phyloP scores from a whole-genome alignment of 2,888 invertebrate genomes.

The Invenusta paracnida region DNA sequence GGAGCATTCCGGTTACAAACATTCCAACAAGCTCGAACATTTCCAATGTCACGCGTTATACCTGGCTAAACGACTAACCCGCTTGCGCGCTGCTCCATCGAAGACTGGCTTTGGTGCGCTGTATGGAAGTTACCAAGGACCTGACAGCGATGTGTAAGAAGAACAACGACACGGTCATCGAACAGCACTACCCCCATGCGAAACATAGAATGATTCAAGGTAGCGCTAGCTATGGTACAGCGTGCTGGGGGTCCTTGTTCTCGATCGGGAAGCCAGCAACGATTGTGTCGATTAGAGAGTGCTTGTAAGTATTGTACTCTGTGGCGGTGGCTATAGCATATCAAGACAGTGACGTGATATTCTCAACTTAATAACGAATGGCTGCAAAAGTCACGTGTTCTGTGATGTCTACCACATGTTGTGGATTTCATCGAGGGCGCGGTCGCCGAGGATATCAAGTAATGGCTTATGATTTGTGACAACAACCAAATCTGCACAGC shows the following conservation, averaged over 20 bases:
- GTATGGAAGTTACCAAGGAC: not conserved
- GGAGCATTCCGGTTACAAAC: not conserved
- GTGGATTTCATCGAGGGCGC: conserved; percentile 32
- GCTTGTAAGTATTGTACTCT: not conserved
- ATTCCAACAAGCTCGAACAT: not conserved
- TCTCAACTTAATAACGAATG: not conserved
- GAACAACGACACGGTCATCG: not conserved
- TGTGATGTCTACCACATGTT: conserved; percentile 21
- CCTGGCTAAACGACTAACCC: not conserved
- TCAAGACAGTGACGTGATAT: no score
- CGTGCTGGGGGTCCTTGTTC: not conserved
- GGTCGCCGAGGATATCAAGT: no score
- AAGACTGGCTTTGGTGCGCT: not conserved
- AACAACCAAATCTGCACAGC: conserved; percentile 2
- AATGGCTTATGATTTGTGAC: conserved; percentile 10
- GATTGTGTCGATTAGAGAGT: not conserved
- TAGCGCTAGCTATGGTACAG: not conserved
- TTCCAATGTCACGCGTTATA: not conserved
- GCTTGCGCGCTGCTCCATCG: not conserved
- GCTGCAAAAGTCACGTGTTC: not conserved
- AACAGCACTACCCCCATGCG: not conserved
- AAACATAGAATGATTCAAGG: not conserved
- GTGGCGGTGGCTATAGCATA: not conserved
- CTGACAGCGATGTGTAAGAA: not conserved
- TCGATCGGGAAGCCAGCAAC: not conserved